Evolutionary conservation across 2,797 vertebrate species (phyloP).

Genomic region (Brachyalestes nurse): DNA sequence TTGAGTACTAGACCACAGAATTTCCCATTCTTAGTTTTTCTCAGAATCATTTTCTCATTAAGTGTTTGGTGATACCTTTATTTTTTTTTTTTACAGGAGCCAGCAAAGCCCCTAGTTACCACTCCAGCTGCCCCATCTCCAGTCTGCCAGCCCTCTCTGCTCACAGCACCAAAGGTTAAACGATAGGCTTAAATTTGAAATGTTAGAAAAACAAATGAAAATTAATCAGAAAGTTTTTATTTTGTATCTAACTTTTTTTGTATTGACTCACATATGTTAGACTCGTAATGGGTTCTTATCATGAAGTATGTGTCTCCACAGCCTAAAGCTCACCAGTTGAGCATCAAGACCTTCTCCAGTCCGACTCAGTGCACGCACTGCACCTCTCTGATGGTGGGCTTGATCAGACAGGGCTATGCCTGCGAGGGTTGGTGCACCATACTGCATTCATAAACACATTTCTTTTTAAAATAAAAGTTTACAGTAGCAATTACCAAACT

Average conservation of each 20-base stretch:
- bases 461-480: neutral
- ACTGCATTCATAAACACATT: neutral
- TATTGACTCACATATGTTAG: constrained; percentile 5
- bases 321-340: constrained; percentile 96
- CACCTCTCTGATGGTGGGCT: constrained; percentile 96
- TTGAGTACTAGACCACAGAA: neutral
- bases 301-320: constrained; percentile 64
- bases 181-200: neutral
- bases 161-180: constrained; percentile 73
- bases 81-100: constrained; percentile 67
- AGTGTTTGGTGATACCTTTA: neutral
- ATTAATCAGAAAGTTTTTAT: neutral
- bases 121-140: constrained; percentile 62
- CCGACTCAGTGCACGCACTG: constrained; percentile 96
- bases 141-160: constrained; percentile 64
- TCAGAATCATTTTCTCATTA: neutral
- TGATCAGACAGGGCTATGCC: constrained; percentile 92
- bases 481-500: neutral
- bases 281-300: neutral
- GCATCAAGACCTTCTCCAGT: constrained; percentile 92
- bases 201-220: neutral
- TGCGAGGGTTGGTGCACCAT: constrained; percentile 86
- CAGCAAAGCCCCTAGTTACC: constrained; percentile 55
- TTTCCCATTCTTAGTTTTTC: neutral
- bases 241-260: neutral